Base-by-base conservation (phyloP, 2,888 invertebrate species). In the Campoletis raptor region DNA sequence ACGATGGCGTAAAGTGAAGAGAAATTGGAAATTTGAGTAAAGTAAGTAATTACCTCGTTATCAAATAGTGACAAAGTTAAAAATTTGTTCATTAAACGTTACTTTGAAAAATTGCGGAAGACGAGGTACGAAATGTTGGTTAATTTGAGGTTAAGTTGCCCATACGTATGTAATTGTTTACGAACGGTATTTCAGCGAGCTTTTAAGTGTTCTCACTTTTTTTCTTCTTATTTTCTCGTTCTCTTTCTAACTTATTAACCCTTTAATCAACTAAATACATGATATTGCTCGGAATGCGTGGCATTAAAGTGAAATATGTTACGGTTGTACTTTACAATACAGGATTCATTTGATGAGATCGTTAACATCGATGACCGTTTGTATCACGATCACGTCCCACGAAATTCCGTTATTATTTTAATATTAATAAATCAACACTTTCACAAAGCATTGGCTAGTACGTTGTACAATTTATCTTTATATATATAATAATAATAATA, bases 211-310 rank as follows among this genome's bases (percentile, higher is more conserved):
- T 66, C 45, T 74, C 66, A n/a, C 52, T 54, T 24, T 64, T 45
- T 67, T 42, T 67, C 66, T 21, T 57, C 36, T 69, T 18, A 69
- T 54, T 67, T 69, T 40, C 37, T 61, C 21, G 2, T 61, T 30
- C 57, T 52, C 54, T 45, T 45, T 69, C 21, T 24, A 37, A 54
- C 36, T 82, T 82, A 57, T 76, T 82, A 82, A 69, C 57, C 82
- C 57, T 61, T 82, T 48, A 69, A 74, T 52, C 54, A 74, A 54
- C 67, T 74, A 57, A 81, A 81, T 67, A 67, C 67, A 40, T 40
- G 72, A 81, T 81, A 77, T 77, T 66, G 66, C 67, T 37, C 54
- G 67, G 78, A 81, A 81, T 67, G 67, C 40, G 73, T 67, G 54
- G 48, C 42, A 74, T 74, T 70, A 48, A 54, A 70, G 57, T 40